Percentiles rank a stretch among this genome's conserved stretches.
Evolutionary conservation across 1,140 invertebrate genomes (phyloP).

Genomic region (Eciton burchellii): DNA sequence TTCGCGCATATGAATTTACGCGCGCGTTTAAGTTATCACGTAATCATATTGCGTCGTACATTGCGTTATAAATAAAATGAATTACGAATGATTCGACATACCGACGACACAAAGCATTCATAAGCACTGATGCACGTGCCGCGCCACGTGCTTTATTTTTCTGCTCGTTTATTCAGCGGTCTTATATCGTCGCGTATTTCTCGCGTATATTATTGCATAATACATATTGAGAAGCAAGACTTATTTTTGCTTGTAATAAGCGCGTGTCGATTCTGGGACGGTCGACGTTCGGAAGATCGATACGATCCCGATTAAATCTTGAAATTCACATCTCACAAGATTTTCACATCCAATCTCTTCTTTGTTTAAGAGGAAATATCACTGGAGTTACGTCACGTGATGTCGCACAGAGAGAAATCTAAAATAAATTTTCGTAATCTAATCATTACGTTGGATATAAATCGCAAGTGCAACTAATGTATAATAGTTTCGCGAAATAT

Average conservation of each 20-base stretch:
- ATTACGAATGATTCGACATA: background rate
- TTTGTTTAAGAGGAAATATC: too few relatives aligned
- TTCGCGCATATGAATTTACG: background rate
- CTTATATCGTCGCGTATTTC: conserved; percentile 38
- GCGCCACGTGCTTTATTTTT: conserved; percentile 68
- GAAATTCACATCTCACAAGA: background rate
- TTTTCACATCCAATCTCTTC: background rate
- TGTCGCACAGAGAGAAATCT: too few relatives aligned
- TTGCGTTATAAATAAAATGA: conserved; percentile 5
- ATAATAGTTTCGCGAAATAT: too few relatives aligned
- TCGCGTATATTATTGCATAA: conserved; percentile 69
- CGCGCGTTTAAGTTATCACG: background rate
- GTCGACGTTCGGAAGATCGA: background rate
- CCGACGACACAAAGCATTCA: background rate
- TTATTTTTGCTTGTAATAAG: conserved; percentile 49
- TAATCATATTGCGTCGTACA: background rate
- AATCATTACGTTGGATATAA: too few relatives aligned
- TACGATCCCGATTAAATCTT: background rate
- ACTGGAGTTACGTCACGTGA: too few relatives aligned
- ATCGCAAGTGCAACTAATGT: too few relatives aligned
- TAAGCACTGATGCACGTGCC: conserved; percentile 69
- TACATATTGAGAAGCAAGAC: background rate
- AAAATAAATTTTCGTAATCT: too few relatives aligned
- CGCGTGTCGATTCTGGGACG: background rate
- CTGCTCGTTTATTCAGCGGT: conserved; percentile 63